Evolutionary conservation across 1,140 invertebrate genomes (phyloP).

Genomic region (Drosophila sproati): DNA sequence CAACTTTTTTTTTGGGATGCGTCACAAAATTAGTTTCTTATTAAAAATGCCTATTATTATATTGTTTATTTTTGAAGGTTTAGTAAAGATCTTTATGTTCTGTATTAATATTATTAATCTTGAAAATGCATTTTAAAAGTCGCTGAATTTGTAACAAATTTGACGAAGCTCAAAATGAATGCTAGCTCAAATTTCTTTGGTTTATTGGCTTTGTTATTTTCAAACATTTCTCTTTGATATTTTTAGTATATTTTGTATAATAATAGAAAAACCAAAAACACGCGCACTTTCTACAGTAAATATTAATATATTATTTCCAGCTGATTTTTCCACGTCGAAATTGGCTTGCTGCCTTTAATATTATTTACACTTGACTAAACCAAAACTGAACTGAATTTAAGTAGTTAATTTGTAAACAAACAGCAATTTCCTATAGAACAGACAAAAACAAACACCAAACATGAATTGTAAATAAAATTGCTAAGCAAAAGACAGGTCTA

Average conservation of each 20-base stretch:
- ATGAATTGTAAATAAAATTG: conserved; percentile 70
- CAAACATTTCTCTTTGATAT: not conserved
- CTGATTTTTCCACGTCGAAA: not conserved
- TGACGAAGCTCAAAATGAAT: not conserved
- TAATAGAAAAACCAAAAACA: too few species aligned
- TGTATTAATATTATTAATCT: not conserved
- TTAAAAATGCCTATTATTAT: not conserved
- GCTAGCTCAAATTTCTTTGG: too few species aligned
- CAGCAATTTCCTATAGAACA: conserved; percentile 45
- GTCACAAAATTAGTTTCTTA: too few species aligned
- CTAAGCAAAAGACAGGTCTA: conserved; percentile 45
- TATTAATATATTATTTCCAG: too few species aligned
- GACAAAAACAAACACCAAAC: conserved; percentile 1
- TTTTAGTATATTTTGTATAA: not conserved
- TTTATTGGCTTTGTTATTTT: too few species aligned
- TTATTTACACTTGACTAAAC: conserved; percentile 4
- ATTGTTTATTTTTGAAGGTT: not conserved
- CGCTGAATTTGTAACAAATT: not conserved
- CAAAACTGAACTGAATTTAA: conserved; percentile 65
- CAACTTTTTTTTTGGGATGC: not conserved
- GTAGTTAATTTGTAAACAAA: conserved; percentile 66
- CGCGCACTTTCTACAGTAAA: too few species aligned
- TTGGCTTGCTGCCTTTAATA: conserved; percentile 13
- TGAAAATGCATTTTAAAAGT: too few species aligned
- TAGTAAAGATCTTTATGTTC: too few species aligned